These are phyloP conservation scores for sheep (Ovis aries) DNA, from an alignment of 2,113 vertebrate species.

Conservation along the genomic window DNA sequence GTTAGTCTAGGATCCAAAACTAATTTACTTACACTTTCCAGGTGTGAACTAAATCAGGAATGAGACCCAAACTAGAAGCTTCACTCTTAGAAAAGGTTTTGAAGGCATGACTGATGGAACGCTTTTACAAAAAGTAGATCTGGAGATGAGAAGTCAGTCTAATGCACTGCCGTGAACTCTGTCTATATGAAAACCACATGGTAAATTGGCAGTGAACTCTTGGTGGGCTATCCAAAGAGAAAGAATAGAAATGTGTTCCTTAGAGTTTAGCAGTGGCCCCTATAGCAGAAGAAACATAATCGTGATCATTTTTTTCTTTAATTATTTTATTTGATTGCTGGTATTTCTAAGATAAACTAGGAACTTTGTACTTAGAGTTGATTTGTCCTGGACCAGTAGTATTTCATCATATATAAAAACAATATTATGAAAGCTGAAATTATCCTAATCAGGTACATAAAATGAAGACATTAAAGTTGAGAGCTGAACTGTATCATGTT, in stretches of 20 bases:
- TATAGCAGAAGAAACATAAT: neutral
- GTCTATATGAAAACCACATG: conserved; percentile 23
- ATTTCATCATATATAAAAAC: neutral
- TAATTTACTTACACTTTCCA: neutral
- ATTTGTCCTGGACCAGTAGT: neutral
- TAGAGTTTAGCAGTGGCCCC: neutral
- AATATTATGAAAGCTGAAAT: conserved; percentile 27
- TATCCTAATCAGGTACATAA: neutral
- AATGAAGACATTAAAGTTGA: neutral
- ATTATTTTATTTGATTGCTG: neutral
- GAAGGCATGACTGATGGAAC: neutral
- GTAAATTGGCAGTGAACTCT: neutral
- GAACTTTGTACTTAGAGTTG: neutral
- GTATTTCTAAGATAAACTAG: conserved; percentile 4
- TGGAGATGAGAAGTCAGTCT: neutral
- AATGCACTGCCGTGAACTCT: neutral
- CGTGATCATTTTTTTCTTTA: neutral
- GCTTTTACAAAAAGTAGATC: neutral
- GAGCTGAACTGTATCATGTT: neutral
- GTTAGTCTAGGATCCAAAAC: neutral
- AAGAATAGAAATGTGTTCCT: neutral
- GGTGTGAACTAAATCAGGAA: neutral
- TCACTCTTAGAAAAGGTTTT: neutral
- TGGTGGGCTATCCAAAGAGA: neutral
- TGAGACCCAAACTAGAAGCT: neutral